A percentile compares a stretch with the other conserved stretches of the same genome.
Conservation (phyloP, 2,113 vertebrate species). For the Sinocyclocheilus rhinocerous region DNA sequence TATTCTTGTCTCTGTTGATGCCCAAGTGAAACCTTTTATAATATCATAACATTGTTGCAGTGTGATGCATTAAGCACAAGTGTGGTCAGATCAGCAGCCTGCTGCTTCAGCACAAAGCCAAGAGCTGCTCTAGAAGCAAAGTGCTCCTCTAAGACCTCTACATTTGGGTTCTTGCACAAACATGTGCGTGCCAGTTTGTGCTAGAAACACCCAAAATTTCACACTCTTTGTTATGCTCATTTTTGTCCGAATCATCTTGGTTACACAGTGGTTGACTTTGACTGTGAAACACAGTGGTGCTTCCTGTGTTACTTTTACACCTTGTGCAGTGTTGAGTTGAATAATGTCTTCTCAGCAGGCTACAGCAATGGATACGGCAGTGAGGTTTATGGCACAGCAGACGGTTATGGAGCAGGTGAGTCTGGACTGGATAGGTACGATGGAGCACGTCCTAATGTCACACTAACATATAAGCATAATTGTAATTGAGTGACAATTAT, state of each 20-base stretch:
- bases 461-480: conserved; percentile 36
- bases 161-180: background rate
- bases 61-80: conserved; percentile 1
- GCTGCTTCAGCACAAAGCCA: conserved; percentile 18
- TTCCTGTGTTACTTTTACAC: conserved; percentile 29
- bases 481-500: conserved; percentile 61
- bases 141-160: background rate
- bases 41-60: background rate
- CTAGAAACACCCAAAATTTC: conserved; percentile 9
- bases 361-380: conserved; percentile 60
- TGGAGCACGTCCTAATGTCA: background rate
- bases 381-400: conserved; percentile 64
- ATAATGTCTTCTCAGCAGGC: conserved; percentile 60
- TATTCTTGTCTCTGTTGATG: background rate
- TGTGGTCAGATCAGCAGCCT: conserved; percentile 1
- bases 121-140: background rate
- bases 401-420: conserved; percentile 73
- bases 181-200: background rate
- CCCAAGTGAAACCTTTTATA: background rate
- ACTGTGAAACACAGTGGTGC: background rate
- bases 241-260: background rate
- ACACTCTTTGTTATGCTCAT: background rate
- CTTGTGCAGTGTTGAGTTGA: background rate
- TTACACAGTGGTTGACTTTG: background rate
- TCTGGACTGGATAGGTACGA: conserved; percentile 8